Evolutionary conservation across 2,797 vertebrate species (phyloP), one percentile per base, ranked within the genome.

Genomic region (Brachymystax lenok): DNA sequence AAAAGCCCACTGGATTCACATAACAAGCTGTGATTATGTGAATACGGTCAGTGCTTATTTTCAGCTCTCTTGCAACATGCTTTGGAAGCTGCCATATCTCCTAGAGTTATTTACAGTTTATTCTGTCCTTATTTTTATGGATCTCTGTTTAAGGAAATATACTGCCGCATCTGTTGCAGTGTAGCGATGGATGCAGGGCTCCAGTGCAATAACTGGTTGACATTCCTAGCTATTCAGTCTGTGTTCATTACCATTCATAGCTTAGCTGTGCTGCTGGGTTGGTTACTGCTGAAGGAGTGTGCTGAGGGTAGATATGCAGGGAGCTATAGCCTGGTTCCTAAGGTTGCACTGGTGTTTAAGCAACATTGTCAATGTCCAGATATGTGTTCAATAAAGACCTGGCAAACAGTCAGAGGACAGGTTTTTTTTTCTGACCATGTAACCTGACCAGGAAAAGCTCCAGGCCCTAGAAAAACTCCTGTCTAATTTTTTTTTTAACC

Each of bases 291-390:
- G 59, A 8, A 14, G 12, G 24, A 13, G 7, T 68, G 68, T 56
- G 0, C 0, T 28, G n/a, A 27, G 77, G 73, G 12, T 61, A 14
- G 74, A 74, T 80, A 67, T 72, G 61, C 28, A 19, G 19, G 67
- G 16, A 13, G 69, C 14, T 69, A 19, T 50, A 24, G 33, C 24
- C 69, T 21, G 14, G 61, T 78, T 16, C 66, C 81, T 56, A 74
- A 54, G 78, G 78, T 75, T 81, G 70, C 75, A 3, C 17, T 81
- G 40, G 81, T 69, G 74, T 86, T 83, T 67, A 50, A 69, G 59
- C 71, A 63, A 61, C 30, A 5, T 84, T 73, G 79, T 79, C 40
- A 73, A 40, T 33, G 2, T 19, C 28, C 28, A 69, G 28, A 33
- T 69, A 40, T 69, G 40, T 46, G 40, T 46, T 46, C 10, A 59